Conservation (phyloP, 2,888 invertebrate genomes). For the Drosophila fungiperda region DNA sequence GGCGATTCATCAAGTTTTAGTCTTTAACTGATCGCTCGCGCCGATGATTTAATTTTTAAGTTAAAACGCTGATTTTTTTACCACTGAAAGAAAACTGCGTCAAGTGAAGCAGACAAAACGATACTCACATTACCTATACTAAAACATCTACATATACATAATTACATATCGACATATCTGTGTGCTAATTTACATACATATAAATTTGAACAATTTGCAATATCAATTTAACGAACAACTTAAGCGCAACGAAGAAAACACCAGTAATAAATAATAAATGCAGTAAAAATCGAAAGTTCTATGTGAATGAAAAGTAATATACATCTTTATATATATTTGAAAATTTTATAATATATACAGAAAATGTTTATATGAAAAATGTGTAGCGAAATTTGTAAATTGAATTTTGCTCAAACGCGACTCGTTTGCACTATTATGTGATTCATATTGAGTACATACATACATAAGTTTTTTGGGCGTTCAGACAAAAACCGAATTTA, state of each 20-base stretch:
- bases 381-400: constrained; percentile 39
- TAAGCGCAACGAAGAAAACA: constrained; percentile 37
- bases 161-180: constrained; percentile 12
- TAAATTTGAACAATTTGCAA: constrained; percentile 42
- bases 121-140: constrained; percentile 60
- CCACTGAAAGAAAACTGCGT: constrained; percentile 53
- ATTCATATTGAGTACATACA: constrained; percentile 69
- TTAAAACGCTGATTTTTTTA: constrained; percentile 62
- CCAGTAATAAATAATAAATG: constrained; percentile 17
- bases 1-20: constrained; percentile 78
- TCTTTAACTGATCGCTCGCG: constrained; percentile 85
- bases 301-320: constrained; percentile 31
- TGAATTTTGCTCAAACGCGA: constrained; percentile 49
- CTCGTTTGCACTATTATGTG: constrained; percentile 72
- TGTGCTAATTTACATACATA: constrained; percentile 38
- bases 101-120: constrained; percentile 58
- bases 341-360: constrained; percentile 15
- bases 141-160: constrained; percentile 43
- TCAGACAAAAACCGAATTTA: constrained; percentile 62
- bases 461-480: constrained; percentile 42
- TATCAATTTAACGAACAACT: constrained; percentile 44
- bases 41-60: constrained; percentile 85
- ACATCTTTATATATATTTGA: constrained; percentile 9
- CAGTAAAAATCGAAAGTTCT: constrained; percentile 48
- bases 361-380: constrained; percentile 28